Conservation (phyloP, 30 jellyfish, hydroid and myxozoan species). For the Sanderia malayensis region DNA sequence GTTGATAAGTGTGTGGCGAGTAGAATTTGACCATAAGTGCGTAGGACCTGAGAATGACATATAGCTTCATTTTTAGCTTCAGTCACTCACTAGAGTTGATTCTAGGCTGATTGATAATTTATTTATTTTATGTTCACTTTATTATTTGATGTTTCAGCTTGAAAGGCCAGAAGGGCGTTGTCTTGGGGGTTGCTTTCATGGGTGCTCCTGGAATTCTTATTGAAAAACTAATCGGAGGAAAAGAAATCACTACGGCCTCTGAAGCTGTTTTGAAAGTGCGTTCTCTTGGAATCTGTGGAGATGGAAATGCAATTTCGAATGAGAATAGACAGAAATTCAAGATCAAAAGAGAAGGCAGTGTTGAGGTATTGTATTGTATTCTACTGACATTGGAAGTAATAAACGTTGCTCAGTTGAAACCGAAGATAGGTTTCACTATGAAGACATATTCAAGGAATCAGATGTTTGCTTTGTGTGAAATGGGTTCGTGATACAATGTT, state of each 20-base stretch:
- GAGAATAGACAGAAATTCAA: background rate
- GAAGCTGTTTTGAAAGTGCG: background rate
- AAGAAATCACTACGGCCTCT: slow-evolving; percentile 25
- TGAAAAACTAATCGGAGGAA: slow-evolving; percentile 50
- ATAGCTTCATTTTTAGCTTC: too few relatives aligned
- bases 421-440: too few relatives aligned
- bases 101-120: too few relatives aligned
- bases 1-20: too few relatives aligned
- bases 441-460: too few relatives aligned
- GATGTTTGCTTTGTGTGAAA: too few relatives aligned
- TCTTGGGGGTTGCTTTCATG: slow-evolving; percentile 47
- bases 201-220: slow-evolving; percentile 62
- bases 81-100: too few relatives aligned
- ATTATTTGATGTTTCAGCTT: slow-evolving; percentile 6
- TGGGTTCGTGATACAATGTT: too few relatives aligned
- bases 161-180: slow-evolving; percentile 19
- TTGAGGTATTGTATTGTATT: background rate
- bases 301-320: background rate
- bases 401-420: too few relatives aligned
- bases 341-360: background rate
- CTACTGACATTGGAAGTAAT: background rate
- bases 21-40: too few relatives aligned
- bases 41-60: too few relatives aligned
- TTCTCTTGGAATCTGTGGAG: slow-evolving; percentile 4
- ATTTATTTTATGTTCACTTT: too few relatives aligned